These are phyloP conservation scores for Cromileptes altivelis DNA, from an alignment of 2,113 vertebrate species.

Conservation along the genomic window DNA sequence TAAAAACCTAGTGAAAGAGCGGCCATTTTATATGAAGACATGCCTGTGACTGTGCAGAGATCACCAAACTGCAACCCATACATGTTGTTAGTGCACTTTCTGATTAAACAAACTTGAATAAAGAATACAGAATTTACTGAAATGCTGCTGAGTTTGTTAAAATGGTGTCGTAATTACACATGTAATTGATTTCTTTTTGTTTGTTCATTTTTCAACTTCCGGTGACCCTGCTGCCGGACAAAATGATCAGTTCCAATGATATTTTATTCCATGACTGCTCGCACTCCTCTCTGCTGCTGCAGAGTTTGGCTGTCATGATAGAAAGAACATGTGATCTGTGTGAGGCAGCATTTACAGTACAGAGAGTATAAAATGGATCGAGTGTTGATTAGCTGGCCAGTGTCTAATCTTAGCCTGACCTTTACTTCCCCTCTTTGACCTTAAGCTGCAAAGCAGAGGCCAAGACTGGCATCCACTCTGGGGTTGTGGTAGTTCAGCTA, in stretches of 20 bases:
- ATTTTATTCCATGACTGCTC: background rate
- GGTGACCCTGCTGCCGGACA: background rate
- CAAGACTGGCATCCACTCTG: slow-evolving; percentile 41
- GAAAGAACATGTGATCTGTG: slow-evolving; percentile 31
- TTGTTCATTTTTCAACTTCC: too few species aligned
- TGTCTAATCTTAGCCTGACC: slow-evolving; percentile 79
- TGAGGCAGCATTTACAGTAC: slow-evolving; percentile 55
- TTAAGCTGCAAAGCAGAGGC: slow-evolving; percentile 65
- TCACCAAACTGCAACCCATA: background rate
- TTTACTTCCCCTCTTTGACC: slow-evolving; percentile 80
- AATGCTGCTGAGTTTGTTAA: background rate
- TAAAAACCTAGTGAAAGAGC: background rate
- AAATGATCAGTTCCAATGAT: background rate
- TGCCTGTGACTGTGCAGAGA: background rate
- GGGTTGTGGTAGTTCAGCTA: slow-evolving; percentile 66
- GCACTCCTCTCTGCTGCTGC: background rate
- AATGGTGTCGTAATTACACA: too few species aligned
- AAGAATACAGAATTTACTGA: too few species aligned
- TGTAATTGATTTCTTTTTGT: too few species aligned
- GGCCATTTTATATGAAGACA: background rate
- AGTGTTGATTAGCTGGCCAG: slow-evolving; percentile 30
- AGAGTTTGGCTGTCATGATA: slow-evolving; percentile 11
- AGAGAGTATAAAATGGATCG: slow-evolving; percentile 28
- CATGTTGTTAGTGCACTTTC: background rate
- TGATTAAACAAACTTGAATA: too few species aligned